phyloP scores from a whole-genome alignment of 2,888 invertebrate genomes.

The Coleophora flavipennella region DNA sequence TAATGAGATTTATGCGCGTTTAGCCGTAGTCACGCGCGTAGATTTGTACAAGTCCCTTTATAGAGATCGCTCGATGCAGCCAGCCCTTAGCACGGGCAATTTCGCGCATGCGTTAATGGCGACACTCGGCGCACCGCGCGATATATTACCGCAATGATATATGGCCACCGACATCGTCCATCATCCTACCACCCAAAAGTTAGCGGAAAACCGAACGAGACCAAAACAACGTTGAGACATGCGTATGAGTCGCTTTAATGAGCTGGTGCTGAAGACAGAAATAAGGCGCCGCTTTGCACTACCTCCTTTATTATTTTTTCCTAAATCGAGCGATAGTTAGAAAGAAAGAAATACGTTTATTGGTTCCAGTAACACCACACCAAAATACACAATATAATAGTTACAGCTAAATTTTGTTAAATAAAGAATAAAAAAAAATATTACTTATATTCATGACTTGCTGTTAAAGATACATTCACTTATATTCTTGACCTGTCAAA shows the following conservation, averaged over 20 bases:
- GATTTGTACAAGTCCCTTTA: slow-evolving; percentile 53
- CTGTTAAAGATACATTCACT: too few relatives aligned
- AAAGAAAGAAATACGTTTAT: too few relatives aligned
- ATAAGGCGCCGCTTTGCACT: slow-evolving; percentile 59
- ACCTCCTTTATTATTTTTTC: too few relatives aligned
- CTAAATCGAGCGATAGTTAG: too few relatives aligned
- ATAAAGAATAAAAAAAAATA: too few relatives aligned
- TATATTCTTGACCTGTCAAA: too few relatives aligned
- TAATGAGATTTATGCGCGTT: slow-evolving; percentile 66
- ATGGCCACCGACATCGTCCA: slow-evolving; percentile 63
- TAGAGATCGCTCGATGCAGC: slow-evolving; percentile 32
- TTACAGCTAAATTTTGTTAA: too few relatives aligned
- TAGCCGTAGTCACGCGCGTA: slow-evolving; percentile 58
- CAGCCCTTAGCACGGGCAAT: slow-evolving; percentile 44
- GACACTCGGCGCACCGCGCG: slow-evolving; percentile 65
- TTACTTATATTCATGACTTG: too few relatives aligned
- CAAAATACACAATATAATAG: too few relatives aligned
- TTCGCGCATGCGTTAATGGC: slow-evolving; percentile 68
- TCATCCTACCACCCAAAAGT: slow-evolving; percentile 72
- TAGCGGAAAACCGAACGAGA: slow-evolving; percentile 57
- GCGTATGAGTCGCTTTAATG: slow-evolving; percentile 59
- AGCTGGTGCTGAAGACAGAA: slow-evolving; percentile 69
- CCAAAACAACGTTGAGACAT: slow-evolving; percentile 48
- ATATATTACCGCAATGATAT: slow-evolving; percentile 70
- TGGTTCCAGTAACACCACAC: too few relatives aligned